A percentile compares a stretch with the other conserved stretches of the same genome.
These are phyloP conservation scores for Nannospalax galili DNA, from an alignment of 2,113 vertebrate genomes.

Conservation along the genomic window DNA sequence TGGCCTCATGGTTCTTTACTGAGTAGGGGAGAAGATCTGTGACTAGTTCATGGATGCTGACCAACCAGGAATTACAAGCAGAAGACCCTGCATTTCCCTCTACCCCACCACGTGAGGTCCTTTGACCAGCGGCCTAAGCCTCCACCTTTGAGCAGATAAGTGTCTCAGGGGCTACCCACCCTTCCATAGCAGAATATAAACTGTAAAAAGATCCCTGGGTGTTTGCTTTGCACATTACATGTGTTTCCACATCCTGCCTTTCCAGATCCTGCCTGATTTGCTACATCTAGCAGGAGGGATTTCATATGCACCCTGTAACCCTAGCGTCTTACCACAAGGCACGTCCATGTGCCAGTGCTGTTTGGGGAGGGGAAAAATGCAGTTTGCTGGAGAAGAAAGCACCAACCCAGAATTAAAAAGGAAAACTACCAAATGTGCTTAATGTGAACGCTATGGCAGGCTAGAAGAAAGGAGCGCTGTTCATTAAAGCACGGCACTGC, in stretches of 20 bases:
- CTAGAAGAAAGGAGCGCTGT: not conserved
- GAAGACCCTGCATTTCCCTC: not conserved
- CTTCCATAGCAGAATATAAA: not conserved
- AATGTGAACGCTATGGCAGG: not conserved
- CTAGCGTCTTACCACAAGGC: conserved; percentile 39
- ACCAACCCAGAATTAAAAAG: conserved; percentile 13
- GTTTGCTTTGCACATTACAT: not conserved
- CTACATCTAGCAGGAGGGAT: not conserved
- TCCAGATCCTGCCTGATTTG: conserved; percentile 11
- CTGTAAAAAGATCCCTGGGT: not conserved
- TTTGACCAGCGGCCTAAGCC: not conserved
- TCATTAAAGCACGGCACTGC: not conserved
- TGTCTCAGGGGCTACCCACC: not conserved
- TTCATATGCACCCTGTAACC: conserved; percentile 21
- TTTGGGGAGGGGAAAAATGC: not conserved
- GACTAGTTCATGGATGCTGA: conserved; percentile 39
- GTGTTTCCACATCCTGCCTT: not conserved
- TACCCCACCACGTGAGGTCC: no score
- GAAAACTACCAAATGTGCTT: not conserved
- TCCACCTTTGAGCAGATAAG: not conserved
- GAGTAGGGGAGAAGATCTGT: conserved; percentile 21
- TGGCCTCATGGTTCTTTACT: conserved; percentile 37
- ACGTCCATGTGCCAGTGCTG: not conserved
- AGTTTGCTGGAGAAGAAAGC: conserved; percentile 22
- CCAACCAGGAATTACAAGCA: not conserved